Evolutionary conservation across 2,797 vertebrate genomes (phyloP), one percentile per base, ranked within the genome.

Genomic region (Galaxias olidus): DNA sequence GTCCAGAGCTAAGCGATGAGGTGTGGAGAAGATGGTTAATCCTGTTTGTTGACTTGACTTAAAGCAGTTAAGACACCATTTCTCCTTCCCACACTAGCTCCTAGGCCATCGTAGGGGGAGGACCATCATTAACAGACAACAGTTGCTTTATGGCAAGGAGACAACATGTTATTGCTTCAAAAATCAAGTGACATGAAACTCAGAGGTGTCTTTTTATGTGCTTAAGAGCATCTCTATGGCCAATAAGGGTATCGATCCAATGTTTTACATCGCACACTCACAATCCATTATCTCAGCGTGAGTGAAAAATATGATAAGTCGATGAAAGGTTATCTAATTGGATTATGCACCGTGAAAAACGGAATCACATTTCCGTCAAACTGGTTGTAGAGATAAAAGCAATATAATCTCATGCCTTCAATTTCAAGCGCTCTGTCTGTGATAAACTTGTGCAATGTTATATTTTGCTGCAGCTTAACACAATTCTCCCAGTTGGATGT

Each of bases 181-280:
- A 30, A 30, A 6, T 30, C 30, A 30, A 30, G 6, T 74, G 73
- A 4, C 10, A 18, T 10, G 70, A 71, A 54, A 42, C 61, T 72
- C 72, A 10, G 67, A 70, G 68, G 69, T 59, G 47, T 79, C 81
- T 72, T 84, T 83, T 86, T 83, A 90, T 80, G 77, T 77, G 73
- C 77, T 85, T 82, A 79, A 68, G 68, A 79, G 77, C 70, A 68
- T 77, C 69, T 65, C 79, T 81, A 65, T 66, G 83, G 81, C 76
- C 80, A 80, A 79, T 84, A 69, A 79, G 73, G 79, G 73, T 85
- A 89, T 87, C 20, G 83, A 90, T 87, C 83, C 46, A 1, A 6
- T 59, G 76, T 79, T 82, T 77, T 75, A 83, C 66, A 49, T 73
- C 10, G 1, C 15, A 41, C 57, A 59, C 1, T 2, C 30, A 30